Evolutionary conservation across 2,797 vertebrate species (phyloP), one percentile per base, ranked within the genome.

Genomic region (Xyrichtys novacula): DNA sequence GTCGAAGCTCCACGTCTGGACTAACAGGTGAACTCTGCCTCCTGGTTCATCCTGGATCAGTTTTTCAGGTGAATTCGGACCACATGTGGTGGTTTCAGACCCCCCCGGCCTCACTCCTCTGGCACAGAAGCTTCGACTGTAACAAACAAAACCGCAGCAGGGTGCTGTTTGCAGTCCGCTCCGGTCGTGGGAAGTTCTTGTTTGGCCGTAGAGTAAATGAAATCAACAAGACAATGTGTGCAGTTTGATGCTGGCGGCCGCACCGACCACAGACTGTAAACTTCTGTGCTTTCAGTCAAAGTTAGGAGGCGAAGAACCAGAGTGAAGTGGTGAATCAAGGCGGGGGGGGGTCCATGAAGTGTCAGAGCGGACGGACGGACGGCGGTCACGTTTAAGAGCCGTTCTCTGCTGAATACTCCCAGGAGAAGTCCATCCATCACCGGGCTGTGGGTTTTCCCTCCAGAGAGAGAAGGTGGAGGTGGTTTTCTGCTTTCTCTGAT

Each of bases 141-240:
- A 86, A 72, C 70, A 15, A 46, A 39, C 47, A 58, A 80, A 85
- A 84, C 77, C 80, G 31, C 84, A 65, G 73, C 81, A 68, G 79
- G 75, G 48, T 68, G 74, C 77, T 76, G 83, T 88, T 87, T 85
- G 79, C 70, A 62, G 84, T 77, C 61, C 40, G 76, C 81, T 63
- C 5, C 64, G 78, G 74, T 66, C 23, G 23, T 36, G 65, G 83
- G 72, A 62, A 65, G 70, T 67, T 49, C 69, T 75, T 89, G 87
- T 89, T 89, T 87, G 66, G 58, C 52, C 17, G 0, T 23, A 42
- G 61, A 78, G 68, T 86, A 86, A 86, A 85, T 86, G 71, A 85
- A 86, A 84, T 81, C 85, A 75, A 49, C 20, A 46, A 36, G 60
- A 78, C 62, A 38, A 61, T 16, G 71, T 64, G 81, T 55, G 68